Evolutionary conservation across 1,140 invertebrate genomes (phyloP), one percentile per base, ranked within the genome.

Genomic region (Triops cancriformis): DNA sequence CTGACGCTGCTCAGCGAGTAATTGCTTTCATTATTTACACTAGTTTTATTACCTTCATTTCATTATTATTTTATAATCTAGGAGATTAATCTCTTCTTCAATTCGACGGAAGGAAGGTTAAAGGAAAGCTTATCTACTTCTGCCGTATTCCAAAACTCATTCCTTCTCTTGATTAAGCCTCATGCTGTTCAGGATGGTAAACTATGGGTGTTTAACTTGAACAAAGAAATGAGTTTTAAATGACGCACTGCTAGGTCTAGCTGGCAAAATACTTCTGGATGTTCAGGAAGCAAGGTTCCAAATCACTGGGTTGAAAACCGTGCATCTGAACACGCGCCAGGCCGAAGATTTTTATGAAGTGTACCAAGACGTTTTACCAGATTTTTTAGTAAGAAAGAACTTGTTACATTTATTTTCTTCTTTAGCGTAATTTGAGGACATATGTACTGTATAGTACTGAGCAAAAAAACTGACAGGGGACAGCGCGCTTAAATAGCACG

Each of bases 271-370:
- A 18, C 85, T 97, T 12, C 86, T 88, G 73, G 88, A 89, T 42
- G 95, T 97, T 79, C 87, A 89, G 73, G 89, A 91, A 75, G 88
- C 88, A 72, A 90, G 90, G 9, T 97, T 92, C 82, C 86, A 88
- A 72, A 89, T 98, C 18, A 90, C 91, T 3, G 93, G 92, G 6
- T 85, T 96, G 43, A 89, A 93, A 83, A 91, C 94, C 89, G 90
- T 92, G 81, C 86, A 90, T 80, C 86, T 97, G 81, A 92, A 93
- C 80, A 88, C 89, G 80, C 87, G 90, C 4, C 92, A 95, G 85
- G 93, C 93, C 31, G 92, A 94, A 82, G 94, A 97, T 85, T 97
- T 98, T 86, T 90, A 92, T 83, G 95, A 97, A 87, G 91, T 97
- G 18, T 98, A 98, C 84, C 95, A 95, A 85, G 92, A 93, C n/a